Conservation (phyloP, 2,888 invertebrate species). For the Latrodectus elegans region DNA sequence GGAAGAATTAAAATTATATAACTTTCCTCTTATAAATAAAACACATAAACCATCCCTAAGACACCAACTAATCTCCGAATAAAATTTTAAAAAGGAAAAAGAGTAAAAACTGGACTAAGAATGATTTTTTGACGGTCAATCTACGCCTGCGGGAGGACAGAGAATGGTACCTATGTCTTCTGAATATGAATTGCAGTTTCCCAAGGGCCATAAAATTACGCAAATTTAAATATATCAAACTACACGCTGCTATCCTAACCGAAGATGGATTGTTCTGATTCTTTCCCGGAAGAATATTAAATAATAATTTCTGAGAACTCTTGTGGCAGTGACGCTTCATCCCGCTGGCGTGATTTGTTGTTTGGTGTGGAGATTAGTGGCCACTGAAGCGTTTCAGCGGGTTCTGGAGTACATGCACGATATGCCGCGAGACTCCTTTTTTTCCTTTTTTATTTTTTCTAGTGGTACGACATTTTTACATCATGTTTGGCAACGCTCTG, state of each 20-base stretch:
- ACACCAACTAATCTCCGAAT: too few species aligned
- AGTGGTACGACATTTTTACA: too few species aligned
- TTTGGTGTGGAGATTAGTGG: not conserved
- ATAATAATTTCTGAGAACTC: conserved; percentile 2
- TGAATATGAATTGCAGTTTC: not conserved
- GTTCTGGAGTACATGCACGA: too few species aligned
- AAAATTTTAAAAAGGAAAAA: too few species aligned
- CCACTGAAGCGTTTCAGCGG: not conserved
- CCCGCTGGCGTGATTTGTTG: not conserved
- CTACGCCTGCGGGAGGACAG: not conserved
- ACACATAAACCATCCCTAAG: too few species aligned
- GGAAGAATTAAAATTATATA: too few species aligned
- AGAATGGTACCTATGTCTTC: not conserved
- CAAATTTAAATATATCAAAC: not conserved
- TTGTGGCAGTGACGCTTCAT: not conserved
- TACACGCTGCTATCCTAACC: not conserved
- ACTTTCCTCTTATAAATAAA: too few species aligned
- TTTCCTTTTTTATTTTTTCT: too few species aligned
- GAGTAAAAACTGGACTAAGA: not conserved
- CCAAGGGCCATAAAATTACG: not conserved
- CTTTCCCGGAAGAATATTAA: not conserved
- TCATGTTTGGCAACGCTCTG: too few species aligned
- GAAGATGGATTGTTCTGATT: not conserved
- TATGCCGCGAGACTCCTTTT: too few species aligned
- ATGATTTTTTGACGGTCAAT: not conserved